Evolutionary conservation across 2,113 vertebrate genomes (phyloP).

Genomic region (Ifrita kowaldi): DNA sequence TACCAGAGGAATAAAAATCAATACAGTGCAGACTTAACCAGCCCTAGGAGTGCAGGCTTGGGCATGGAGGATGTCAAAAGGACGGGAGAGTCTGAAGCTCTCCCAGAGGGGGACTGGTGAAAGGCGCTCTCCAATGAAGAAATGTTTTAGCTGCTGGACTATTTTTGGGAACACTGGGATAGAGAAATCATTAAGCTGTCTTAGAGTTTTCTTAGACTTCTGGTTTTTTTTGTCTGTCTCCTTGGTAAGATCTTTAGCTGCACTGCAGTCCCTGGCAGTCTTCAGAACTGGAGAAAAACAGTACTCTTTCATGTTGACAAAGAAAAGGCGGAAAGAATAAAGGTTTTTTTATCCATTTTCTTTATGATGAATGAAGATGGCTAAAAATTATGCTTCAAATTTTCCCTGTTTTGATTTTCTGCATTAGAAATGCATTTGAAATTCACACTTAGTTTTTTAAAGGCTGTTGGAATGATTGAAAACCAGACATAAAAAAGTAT

Average conservation of each 20-base stretch:
- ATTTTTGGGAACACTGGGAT: not conserved
- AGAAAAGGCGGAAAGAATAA: not conserved
- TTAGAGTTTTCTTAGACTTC: not conserved
- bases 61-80: not conserved
- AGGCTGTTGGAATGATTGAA: not conserved
- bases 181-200: not conserved
- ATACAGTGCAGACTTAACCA: not conserved
- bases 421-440: not conserved
- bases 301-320: not conserved
- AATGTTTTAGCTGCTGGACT: not conserved
- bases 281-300: not conserved
- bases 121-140: not conserved
- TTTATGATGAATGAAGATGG: not conserved
- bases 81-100: not conserved
- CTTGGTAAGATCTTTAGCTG: not conserved
- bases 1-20: not conserved
- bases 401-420: slow-evolving; percentile 9
- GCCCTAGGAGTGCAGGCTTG: not conserved
- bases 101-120: not conserved
- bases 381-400: not conserved
- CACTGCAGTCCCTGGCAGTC: not conserved
- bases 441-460: not conserved
- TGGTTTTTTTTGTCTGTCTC: not conserved
- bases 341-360: not conserved
- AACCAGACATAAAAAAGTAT: not conserved